These are phyloP conservation scores for Oncorhynchus keta DNA, from an alignment of 2,113 vertebrate species.

Conservation along the genomic window DNA sequence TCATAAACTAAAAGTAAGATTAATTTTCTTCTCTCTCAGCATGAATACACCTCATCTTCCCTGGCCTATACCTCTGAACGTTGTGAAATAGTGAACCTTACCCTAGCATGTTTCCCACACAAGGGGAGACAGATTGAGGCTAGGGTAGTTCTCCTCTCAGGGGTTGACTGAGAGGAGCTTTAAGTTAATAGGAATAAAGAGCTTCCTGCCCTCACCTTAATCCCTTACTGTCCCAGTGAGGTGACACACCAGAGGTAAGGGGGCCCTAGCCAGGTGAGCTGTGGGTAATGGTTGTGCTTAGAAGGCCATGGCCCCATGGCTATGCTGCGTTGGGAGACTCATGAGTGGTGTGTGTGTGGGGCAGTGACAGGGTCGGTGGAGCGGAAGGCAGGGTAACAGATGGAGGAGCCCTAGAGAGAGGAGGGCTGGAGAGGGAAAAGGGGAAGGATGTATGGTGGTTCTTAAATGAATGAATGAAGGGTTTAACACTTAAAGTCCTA, in stretches of 20 bases:
- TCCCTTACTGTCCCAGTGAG: too few relatives aligned
- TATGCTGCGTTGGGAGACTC: too few relatives aligned
- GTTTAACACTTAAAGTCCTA: neutral
- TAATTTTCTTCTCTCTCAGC: too few relatives aligned
- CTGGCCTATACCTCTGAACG: too few relatives aligned
- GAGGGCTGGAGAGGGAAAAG: neutral
- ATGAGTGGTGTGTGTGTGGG: neutral
- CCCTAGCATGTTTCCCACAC: neutral
- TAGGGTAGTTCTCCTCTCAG: neutral
- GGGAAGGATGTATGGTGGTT: neutral
- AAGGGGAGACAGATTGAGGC: neutral
- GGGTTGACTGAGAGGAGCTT: neutral
- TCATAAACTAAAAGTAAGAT: too few relatives aligned
- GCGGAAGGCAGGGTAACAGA: constrained; percentile 34
- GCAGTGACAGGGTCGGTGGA: constrained; percentile 10
- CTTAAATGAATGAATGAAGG: neutral
- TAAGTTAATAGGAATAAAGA: constrained; percentile 13
- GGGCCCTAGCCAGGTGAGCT: too few relatives aligned
- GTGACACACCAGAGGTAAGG: too few relatives aligned
- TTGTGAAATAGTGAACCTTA: too few relatives aligned
- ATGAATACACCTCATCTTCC: too few relatives aligned
- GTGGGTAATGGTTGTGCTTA: too few relatives aligned
- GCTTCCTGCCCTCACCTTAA: too few relatives aligned
- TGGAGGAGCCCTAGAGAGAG: constrained; percentile 15
- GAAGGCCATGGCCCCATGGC: too few relatives aligned